Evolutionary conservation across 2,113 vertebrate species (phyloP), one percentile per base, ranked within the genome.

Genomic region (Hiodon tergisus): DNA sequence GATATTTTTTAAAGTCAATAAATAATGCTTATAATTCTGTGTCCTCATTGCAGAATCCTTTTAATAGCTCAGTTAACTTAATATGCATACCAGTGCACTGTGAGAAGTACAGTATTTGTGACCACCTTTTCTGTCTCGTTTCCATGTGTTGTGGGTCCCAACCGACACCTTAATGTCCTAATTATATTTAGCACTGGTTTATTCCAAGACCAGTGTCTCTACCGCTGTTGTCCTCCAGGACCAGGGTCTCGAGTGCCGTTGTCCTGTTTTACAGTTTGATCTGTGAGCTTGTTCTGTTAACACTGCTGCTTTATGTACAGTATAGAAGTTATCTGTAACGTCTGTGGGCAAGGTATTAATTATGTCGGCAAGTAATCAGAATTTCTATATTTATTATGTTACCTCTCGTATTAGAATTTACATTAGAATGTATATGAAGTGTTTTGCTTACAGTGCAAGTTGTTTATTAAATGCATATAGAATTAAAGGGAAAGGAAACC

Each of bases 11-110:
- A 59, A 57, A 51, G 9, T 11, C 46, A 53, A 51, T 4, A 46
- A 31, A 5, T 61, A 47, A 46, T 7, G 61, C 11, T 66, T 73
- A 31, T 73, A 11, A 5, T 53, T 73, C 51, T 50, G 8, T 67
- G 54, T 67, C 2, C 6, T 55, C 16, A 48, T 67, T 51, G 73
- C 54, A 48, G 54, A 67, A 59, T 68, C 9, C 11, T 55, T 5
- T 58, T 10, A 5, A 53, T 75, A 50, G 46, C 11, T 48, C 63
- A 68, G 73, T 53, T 54, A 47, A 17, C 73, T 75, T 67, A 67
- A 74, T 5, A 7, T 31, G 6, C 46, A 50, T 31, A 58, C 73
- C 73, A 59, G 9, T 48, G 62, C 73, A 74, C 73, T 74, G 73
- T 74, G 73, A 74, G 14, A 16, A 16, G 9, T 14, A 6, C 46